Base-by-base conservation (phyloP, 2,888 invertebrate species). In the Gerris lacustris region DNA sequence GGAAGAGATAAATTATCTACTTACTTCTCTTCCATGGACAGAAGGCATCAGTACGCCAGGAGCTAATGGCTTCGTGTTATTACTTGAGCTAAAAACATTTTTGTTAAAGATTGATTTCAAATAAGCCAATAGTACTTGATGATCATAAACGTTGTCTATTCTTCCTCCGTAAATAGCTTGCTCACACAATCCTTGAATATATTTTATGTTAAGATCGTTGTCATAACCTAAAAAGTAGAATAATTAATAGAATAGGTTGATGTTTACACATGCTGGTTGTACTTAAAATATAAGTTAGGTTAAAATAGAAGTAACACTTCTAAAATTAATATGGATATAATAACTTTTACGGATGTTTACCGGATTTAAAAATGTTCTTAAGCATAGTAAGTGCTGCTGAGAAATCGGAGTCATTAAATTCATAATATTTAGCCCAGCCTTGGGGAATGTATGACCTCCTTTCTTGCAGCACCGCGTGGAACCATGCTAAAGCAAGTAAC, bases 401-500 rank as follows among this genome's bases (percentile, higher is more conserved):
- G 1, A 94, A 82, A 80, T 95, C 95, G 0, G 89, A 85, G 76
- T 89, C 88, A 69, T 88, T 90, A 81, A 95, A 95, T 78, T 95
- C 94, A 80, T 96, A 95, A 79, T 87, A 87, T 78, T 90, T 91
- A 0, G 90, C 89, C 94, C 94, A 95, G 0, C 94, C 91, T 84
- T 94, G 92, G 0, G 96, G 96, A 76, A 96, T 91, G 80, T 89
- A 98, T 69, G 89, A 91, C 72, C 97, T 84, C 63, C 99, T 84
- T 81, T 99, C 98, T 79, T 92, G 91, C 69, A 95, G 84, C 15
- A 96, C 84, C 0, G 97, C 94, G 80, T 97, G 96, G 71, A 93
- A 84, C 85, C 92, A 90, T 73, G 95, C 89, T 17, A 96, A 82
- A 6, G 91, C 87, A 76, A 97, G 87, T 71, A 90, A 79, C 1